Evolutionary conservation across 1,140 invertebrate genomes (phyloP).

Genomic region (Catajapyx aquilonaris): DNA sequence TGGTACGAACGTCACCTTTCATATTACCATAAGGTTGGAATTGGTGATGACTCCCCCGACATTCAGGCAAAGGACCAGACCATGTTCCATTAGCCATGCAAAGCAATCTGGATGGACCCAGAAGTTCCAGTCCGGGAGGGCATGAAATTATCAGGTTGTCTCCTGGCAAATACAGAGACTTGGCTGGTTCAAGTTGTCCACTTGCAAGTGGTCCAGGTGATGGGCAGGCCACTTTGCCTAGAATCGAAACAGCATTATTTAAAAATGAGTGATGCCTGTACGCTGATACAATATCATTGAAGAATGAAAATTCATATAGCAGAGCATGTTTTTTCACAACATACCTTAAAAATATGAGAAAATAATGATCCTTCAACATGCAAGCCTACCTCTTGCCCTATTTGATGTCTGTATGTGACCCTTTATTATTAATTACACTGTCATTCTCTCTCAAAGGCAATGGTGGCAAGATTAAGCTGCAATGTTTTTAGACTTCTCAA

Average conservation of each 20-base stretch:
- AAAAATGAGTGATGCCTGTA: no score
- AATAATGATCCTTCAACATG: neutral
- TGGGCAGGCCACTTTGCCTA: constrained; percentile 50
- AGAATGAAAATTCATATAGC: constrained; percentile 3
- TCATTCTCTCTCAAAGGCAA: no score
- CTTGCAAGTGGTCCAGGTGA: constrained; percentile 49
- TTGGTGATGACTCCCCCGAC: no score
- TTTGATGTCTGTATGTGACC: neutral
- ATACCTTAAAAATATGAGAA: constrained; percentile 1
- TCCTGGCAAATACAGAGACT: constrained; percentile 52
- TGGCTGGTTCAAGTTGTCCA: constrained; percentile 43
- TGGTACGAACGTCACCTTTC: no score
- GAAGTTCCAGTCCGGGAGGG: constrained; percentile 30
- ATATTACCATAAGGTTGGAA: no score
- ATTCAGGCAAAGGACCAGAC: constrained; percentile 25
- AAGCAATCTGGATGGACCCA: constrained; percentile 25
- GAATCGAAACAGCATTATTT: constrained; percentile 11
- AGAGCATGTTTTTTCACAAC: neutral
- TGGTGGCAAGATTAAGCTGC: no score
- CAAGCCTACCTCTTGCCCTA: neutral
- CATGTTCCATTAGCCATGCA: constrained; percentile 26
- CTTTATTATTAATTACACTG: no score
- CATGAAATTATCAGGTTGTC: constrained; percentile 50
- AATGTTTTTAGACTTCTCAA: no score
- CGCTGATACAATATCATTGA: no score